These are phyloP conservation scores for Cynoglossus semilaevis DNA, from an alignment of 2,113 vertebrate species.

Conservation along the genomic window DNA sequence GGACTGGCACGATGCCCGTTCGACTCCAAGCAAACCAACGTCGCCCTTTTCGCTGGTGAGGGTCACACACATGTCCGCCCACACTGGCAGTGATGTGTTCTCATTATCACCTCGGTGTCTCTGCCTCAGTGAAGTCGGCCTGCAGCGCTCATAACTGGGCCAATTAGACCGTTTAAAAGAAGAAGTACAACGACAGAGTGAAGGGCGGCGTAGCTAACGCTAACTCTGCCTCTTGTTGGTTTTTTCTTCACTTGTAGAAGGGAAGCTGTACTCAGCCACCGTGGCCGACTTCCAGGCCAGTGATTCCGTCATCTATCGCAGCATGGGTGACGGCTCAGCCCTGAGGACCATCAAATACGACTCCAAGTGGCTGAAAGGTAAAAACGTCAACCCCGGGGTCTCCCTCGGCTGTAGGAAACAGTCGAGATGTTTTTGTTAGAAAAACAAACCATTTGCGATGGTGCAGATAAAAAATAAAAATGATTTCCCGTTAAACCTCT, in stretches of 20 bases:
- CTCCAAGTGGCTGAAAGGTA: conserved; percentile 99
- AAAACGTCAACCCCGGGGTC: background rate
- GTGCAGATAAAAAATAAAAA: too few species aligned
- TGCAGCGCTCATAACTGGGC: conserved; percentile 48
- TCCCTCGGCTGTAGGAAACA: too few species aligned
- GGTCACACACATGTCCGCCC: conserved; percentile 49
- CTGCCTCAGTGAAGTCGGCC: conserved; percentile 48
- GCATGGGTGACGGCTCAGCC: conserved; percentile 96
- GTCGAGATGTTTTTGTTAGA: too few species aligned
- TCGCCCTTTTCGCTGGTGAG: conserved; percentile 98
- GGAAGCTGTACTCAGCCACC: conserved; percentile 96
- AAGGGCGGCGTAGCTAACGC: conserved; percentile 1
- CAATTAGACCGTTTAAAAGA: conserved; percentile 55
- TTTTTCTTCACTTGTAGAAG: conserved; percentile 76
- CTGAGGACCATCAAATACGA: conserved; percentile 98
- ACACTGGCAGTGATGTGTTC: conserved; percentile 45
- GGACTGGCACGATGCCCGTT: conserved; percentile 98
- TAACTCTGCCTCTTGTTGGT: conserved; percentile 17
- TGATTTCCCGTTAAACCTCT: too few species aligned
- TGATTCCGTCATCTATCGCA: conserved; percentile 98
- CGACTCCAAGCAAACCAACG: conserved; percentile 98
- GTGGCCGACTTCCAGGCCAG: conserved; percentile 98
- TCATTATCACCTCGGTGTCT: conserved; percentile 63
- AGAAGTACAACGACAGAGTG: conserved; percentile 26
- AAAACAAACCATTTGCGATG: too few species aligned